phyloP scores from a whole-genome alignment of 2,113 vertebrate species.

The Hippocampus barbouri region DNA sequence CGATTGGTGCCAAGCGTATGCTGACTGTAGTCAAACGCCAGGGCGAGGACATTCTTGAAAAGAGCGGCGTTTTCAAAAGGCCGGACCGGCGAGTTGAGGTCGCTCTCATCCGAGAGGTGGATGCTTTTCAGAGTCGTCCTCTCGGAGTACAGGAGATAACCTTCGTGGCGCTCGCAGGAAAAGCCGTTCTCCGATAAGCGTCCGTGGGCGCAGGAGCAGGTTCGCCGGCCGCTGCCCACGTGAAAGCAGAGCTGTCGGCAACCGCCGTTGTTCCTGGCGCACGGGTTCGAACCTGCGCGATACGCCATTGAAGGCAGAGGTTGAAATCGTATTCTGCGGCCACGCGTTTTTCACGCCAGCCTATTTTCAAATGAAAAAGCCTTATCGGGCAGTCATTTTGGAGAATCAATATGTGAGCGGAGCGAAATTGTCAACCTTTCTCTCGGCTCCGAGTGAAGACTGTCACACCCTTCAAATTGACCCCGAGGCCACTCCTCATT shows the following conservation, averaged over 20 bases:
- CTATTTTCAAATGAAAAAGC: background rate
- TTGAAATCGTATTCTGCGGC: too few relatives aligned
- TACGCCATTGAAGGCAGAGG: too few relatives aligned
- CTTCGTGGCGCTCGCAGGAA: constrained; percentile 87
- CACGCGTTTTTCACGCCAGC: too few relatives aligned
- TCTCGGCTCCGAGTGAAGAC: constrained; percentile 93
- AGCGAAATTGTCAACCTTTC: constrained; percentile 82
- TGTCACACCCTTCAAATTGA: constrained; percentile 97
- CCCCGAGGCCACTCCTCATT: constrained; percentile 91
- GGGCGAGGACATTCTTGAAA: constrained; percentile 92
- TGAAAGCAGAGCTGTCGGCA: constrained; percentile 96
- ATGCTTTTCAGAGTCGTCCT: constrained; percentile 95
- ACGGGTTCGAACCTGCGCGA: constrained; percentile 84
- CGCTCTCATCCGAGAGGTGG: constrained; percentile 92
- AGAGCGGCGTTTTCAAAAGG: constrained; percentile 89
- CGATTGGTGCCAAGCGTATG: constrained; percentile 80
- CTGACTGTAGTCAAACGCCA: constrained; percentile 90
- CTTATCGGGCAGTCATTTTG: background rate
- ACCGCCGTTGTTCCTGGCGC: constrained; percentile 86
- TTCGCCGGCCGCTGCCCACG: constrained; percentile 78
- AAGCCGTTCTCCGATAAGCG: constrained; percentile 85
- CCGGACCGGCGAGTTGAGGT: constrained; percentile 91
- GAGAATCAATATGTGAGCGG: constrained; percentile 48
- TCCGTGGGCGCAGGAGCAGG: constrained; percentile 93
- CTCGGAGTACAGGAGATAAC: constrained; percentile 94